Conservation (phyloP, 1,140 invertebrate species). For the Drosophila bifasciata region DNA sequence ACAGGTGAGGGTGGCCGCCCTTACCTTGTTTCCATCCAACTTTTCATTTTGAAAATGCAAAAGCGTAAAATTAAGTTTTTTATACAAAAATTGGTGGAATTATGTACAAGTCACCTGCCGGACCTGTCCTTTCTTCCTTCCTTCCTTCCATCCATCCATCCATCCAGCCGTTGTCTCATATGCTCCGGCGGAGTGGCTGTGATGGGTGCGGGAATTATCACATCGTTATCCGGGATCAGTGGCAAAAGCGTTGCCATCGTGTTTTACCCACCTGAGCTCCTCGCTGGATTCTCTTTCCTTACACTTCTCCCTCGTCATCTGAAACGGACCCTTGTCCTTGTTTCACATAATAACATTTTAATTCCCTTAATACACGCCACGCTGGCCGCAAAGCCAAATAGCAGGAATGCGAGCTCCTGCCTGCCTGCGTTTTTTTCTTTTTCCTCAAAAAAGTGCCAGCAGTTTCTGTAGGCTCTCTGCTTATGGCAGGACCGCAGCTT, state of each 20-base stretch:
- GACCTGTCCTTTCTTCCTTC: constrained; percentile 9
- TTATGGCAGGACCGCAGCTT: constrained; percentile 41
- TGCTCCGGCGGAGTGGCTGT: constrained; percentile 37
- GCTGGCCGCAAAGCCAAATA: constrained; percentile 74
- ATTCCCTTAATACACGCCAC: constrained; percentile 82
- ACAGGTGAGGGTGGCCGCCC: not conserved
- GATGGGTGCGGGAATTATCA: constrained; percentile 77
- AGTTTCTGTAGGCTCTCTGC: constrained; percentile 50
- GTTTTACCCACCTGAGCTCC: constrained; percentile 8
- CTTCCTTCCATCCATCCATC: not conserved
- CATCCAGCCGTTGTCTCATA: constrained; percentile 41
- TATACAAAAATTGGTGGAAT: constrained; percentile 52
- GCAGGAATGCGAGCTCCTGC: constrained; percentile 44
- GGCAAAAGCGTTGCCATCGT: constrained; percentile 42
- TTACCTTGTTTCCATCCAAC: constrained; percentile 6
- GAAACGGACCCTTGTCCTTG: constrained; percentile 41
- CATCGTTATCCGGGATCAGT: constrained; percentile 80
- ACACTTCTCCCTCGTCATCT: not conserved
- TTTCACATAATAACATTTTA: constrained; percentile 81
- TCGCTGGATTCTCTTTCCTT: too few relatives aligned
- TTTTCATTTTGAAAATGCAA: constrained; percentile 62
- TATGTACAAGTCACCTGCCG: constrained; percentile 75
- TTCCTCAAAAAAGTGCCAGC: constrained; percentile 12
- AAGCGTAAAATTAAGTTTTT: constrained; percentile 79
- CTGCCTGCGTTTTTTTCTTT: constrained; percentile 16